Evolutionary conservation across 2,113 vertebrate genomes (phyloP).

Genomic region (Epinephelus cyanopodus): DNA sequence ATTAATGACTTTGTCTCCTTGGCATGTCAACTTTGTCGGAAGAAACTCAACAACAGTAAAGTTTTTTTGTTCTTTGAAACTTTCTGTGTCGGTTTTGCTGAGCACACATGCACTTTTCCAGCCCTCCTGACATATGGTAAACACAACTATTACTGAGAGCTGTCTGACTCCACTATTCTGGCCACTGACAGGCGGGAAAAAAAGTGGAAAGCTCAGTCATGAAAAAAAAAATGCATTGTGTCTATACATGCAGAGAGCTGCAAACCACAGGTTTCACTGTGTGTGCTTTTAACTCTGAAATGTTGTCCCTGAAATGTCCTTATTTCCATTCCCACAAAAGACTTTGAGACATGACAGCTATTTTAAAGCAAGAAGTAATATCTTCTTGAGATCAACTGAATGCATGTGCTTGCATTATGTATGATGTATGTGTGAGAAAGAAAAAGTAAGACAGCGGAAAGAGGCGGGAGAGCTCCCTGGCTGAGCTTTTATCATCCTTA

Average conservation of each 20-base stretch:
- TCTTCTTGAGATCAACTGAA: conserved; percentile 57
- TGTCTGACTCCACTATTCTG: conserved; percentile 25
- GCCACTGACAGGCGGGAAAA: background rate
- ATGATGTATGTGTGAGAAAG: conserved; percentile 67
- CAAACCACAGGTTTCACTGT: conserved; percentile 15
- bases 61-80: background rate
- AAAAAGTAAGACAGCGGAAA: conserved; percentile 23
- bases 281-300: conserved; percentile 19
- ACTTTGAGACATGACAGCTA: conserved; percentile 56
- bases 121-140: background rate
- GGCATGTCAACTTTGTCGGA: background rate
- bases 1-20: conserved; percentile 34
- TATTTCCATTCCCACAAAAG: conserved; percentile 59
- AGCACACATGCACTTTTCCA: background rate
- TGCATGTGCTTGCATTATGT: conserved; percentile 67
- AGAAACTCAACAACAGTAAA: background rate
- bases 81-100: conserved; percentile 1
- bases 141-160: conserved; percentile 19
- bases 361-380: conserved; percentile 57
- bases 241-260: background rate
- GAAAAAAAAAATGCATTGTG: background rate
- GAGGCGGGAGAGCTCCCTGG: conserved; percentile 55
- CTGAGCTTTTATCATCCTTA: conserved; percentile 80
- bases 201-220: background rate
- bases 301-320: conserved; percentile 47